These are phyloP conservation scores for Notothenia rossii DNA, from an alignment of 2,113 vertebrate genomes.

Conservation along the genomic window DNA sequence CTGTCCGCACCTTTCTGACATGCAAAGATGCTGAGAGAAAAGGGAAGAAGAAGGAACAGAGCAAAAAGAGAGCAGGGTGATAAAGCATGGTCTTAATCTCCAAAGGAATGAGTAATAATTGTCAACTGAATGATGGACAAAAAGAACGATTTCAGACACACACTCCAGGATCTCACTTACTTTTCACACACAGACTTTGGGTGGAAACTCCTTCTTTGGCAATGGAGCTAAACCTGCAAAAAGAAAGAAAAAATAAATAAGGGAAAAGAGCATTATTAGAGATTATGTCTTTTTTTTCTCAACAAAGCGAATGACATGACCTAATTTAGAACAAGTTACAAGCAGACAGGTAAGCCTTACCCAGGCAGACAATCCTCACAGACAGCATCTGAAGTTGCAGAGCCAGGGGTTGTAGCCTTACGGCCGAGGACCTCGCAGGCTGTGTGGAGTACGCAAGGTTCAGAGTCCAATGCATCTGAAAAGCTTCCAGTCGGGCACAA, in stretches of 20 bases:
- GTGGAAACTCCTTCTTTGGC: conserved; percentile 34
- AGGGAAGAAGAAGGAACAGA: neutral
- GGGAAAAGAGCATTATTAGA: conserved; percentile 27
- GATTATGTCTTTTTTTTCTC: conserved; percentile 20
- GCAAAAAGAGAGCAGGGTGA: neutral
- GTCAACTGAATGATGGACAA: neutral
- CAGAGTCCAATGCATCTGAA: conserved; percentile 78
- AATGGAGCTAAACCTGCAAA: conserved; percentile 61
- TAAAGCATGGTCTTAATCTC: neutral
- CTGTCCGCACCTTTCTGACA: conserved; percentile 68
- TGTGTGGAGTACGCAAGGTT: conserved; percentile 83
- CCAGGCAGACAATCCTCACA: conserved; percentile 90
- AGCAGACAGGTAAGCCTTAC: conserved; percentile 73
- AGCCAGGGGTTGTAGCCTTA: conserved; percentile 76
- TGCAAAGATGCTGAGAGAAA: conserved; percentile 20
- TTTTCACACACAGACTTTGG: conserved; percentile 63
- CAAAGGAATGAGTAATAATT: neutral
- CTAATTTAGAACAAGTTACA: conserved; percentile 30
- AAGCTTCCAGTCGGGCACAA: conserved; percentile 87
- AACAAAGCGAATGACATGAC: conserved; percentile 12
- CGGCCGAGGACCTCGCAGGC: conserved; percentile 82
- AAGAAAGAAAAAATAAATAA: conserved; percentile 25
- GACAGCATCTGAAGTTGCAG: conserved; percentile 67
- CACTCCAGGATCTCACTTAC: conserved; percentile 42
- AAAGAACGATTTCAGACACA: neutral